Base-by-base conservation (phyloP, 2,888 invertebrate genomes). In the Gisinianus flammeolus region DNA sequence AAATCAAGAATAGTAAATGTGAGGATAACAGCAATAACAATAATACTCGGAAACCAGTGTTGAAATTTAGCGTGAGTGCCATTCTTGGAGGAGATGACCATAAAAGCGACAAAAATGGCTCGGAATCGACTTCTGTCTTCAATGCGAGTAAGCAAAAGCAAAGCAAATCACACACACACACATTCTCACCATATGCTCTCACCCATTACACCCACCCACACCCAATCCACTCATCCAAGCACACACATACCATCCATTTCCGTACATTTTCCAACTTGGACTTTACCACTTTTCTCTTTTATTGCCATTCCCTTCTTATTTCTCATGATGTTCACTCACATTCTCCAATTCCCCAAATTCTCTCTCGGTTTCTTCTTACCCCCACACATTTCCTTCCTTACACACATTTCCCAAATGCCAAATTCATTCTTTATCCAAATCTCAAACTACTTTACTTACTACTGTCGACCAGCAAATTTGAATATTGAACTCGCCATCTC, bases 41-140 rank as follows among this genome's bases (percentile, higher is more conserved):
- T 82, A 82, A 81, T 80, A 80, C 79, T 80, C 78, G 83, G 80
- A 94, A 94, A 85, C 95, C 95, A 26, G 90, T 94, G 86, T 89
- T 95, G 85, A 95, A 95, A 88, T 96, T 96, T 88, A 95, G 95
- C 91, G 95, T 96, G 82, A 95, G 93, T 89, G 95, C 95, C 67
- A 96, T 96, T 85, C 89, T 96, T 85, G 94, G 94, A 0, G 89
- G 89, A 81, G 91, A 92, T 84, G 87, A 89, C 80, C 80, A 83
- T 82, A 85, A 85, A 35, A 79, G 81, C 74, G 81, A 83, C 67
- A 81, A 79, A 77, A 79, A 78, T 62, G 81, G 81, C 67, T 64
- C 80, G 12, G 83, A 84, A 72, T 79, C 83, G 64, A 81, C 83
- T 71, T 81, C 82, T 79, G 82, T 81, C 76, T 84, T 84, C 80